These are phyloP conservation scores for Hemichromis elongatus DNA, from an alignment of 2,113 vertebrate species.

Conservation along the genomic window DNA sequence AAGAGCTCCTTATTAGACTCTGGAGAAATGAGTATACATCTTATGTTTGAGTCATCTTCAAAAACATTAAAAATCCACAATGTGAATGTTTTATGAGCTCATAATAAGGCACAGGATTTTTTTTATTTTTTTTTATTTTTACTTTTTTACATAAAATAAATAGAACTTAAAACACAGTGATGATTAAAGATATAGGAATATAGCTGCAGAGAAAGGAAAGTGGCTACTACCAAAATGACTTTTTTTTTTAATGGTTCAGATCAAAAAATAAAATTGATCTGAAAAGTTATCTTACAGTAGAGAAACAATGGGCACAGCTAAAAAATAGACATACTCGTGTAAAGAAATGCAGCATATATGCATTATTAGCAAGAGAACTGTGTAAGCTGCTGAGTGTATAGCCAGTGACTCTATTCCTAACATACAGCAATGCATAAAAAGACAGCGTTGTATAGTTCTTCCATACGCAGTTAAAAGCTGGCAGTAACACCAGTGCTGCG, in stretches of 20 bases:
- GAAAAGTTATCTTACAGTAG: neutral
- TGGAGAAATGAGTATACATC: neutral
- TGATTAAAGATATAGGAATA: neutral
- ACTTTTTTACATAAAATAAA: neutral
- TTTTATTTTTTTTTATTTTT: neutral
- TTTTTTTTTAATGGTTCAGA: neutral
- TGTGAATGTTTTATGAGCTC: conserved; percentile 14
- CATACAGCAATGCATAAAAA: neutral
- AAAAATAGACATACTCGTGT: neutral
- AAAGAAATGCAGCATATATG: neutral
- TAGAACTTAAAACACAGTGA: neutral
- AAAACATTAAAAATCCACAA: conserved; percentile 7
- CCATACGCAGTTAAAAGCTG: neutral
- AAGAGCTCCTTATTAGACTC: neutral
- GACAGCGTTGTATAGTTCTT: neutral
- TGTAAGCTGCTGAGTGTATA: neutral
- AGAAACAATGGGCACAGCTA: neutral
- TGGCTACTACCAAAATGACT: fast-evolving
- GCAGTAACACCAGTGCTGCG: neutral
- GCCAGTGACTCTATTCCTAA: neutral
- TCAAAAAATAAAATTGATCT: neutral
- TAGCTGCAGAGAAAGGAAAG: neutral
- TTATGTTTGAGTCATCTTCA: conserved; percentile 5
- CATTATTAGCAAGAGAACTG: neutral
- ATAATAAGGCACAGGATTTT: neutral